Base-by-base conservation (phyloP, 53 echinoderm and acorn worm genomes). In the Actinopyga echinites region DNA sequence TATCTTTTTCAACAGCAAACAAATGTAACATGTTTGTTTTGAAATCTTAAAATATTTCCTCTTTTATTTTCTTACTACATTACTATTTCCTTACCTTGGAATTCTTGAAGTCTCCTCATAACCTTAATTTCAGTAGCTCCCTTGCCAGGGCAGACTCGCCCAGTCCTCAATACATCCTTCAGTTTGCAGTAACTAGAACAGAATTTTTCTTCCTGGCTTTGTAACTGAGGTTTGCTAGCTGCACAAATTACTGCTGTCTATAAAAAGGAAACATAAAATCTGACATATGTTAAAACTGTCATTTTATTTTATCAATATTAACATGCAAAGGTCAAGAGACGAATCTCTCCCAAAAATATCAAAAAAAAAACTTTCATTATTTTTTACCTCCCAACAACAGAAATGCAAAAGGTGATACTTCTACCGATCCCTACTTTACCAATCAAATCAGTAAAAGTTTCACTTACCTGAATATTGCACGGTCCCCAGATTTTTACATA, bases 171-270 rank as follows among this genome's bases (percentile, higher is more conserved):
- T 12, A 68, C 34, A 33, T 68, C 68, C 37, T 38, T 37, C 68
- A 68, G 22, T 21, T 68, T 68, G 34, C 34, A 17, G 37, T 68
- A 68, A 8, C 68, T 37, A 0, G 68, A 68, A 34, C 30, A 68
- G 37, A 68, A 68, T 68, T 68, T 68, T 20, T 22, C 68, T 33
- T 22, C n/a, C 68, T 37, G 68, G 34, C 37, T 38, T 38, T 68
- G 35, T 33, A 34, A 20, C 34, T 68, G 68, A 32, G 68, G 68
- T 19, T 38, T 30, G 37, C 68, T 68, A 17, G 38, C 34, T 32
- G 35, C 68, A 68, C 68, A 68, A 9, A 68, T 17, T 17, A 68
- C 4, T 8, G 34, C 68, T 32, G 68, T 68, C 68, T 68, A 38
- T 35, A 2, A 37, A 1, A 68, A 4, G 8, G 38, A 31, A 68